These are phyloP conservation scores for Petrosia ficiformis DNA, from an alignment of 37 sponge, comb jelly and placozoan species.

Conservation along the genomic window DNA sequence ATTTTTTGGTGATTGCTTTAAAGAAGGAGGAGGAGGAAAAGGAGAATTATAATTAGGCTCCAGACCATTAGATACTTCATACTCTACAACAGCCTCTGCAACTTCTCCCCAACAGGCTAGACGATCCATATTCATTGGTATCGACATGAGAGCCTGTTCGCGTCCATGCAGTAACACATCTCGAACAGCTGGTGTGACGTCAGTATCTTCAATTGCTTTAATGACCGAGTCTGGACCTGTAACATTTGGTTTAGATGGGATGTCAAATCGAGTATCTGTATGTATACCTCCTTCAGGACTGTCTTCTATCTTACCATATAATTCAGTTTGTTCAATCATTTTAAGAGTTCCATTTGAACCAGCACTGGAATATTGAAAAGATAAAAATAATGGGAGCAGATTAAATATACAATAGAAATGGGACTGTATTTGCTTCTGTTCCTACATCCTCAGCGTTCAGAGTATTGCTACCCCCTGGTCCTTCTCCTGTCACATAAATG, in stretches of 20 bases:
- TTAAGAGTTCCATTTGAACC: slow-evolving; percentile 7
- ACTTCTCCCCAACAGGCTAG: not conserved
- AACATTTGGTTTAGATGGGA: not conserved
- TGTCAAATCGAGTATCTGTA: slow-evolving; percentile 1
- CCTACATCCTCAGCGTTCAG: too few species aligned
- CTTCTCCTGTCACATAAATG: too few species aligned
- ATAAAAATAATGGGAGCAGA: not conserved
- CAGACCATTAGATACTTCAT: not conserved
- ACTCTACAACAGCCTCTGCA: not conserved
- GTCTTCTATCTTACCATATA: slow-evolving; percentile 14
- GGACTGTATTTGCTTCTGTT: too few species aligned
- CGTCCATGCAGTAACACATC: slow-evolving; percentile 33
- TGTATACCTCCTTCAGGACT: not conserved
- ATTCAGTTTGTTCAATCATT: slow-evolving; percentile 60
- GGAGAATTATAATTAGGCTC: not conserved
- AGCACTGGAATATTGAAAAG: not conserved
- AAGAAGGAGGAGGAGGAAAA: not conserved
- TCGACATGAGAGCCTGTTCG: not conserved
- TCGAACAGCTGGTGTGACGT: slow-evolving; percentile 5
- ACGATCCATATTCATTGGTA: not conserved
- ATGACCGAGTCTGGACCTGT: slow-evolving; percentile 15
- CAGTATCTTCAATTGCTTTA: slow-evolving; percentile 8
- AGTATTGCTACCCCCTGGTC: too few species aligned
- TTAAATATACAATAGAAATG: not conserved
- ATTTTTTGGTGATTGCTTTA: not conserved